A percentile compares a stretch with the other conserved stretches of the same genome.
Evolutionary conservation across 2,888 invertebrate species (phyloP).

Genomic region (Aquatica leii): DNA sequence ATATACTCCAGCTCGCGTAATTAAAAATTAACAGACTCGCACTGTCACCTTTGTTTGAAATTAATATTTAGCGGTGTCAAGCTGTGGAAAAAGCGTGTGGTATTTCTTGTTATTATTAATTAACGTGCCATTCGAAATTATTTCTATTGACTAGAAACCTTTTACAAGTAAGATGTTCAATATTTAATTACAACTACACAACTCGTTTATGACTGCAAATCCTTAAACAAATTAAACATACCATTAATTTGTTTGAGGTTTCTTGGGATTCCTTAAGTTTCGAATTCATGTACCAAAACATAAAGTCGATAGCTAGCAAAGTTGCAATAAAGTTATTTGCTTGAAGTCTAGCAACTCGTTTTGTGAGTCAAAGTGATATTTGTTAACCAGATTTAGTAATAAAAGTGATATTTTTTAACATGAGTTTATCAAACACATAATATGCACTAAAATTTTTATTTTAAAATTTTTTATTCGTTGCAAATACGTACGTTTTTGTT

Average conservation of each 20-base stretch:
- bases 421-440: slow-evolving; percentile 6
- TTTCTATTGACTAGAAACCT: slow-evolving; percentile 19
- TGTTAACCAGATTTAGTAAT: too few relatives aligned
- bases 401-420: too few relatives aligned
- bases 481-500: too few relatives aligned
- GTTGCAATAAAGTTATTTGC: background rate
- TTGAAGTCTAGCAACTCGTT: too few relatives aligned
- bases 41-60: slow-evolving; percentile 8
- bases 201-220: slow-evolving; percentile 23
- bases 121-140: slow-evolving; percentile 1
- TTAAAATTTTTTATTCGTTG: too few relatives aligned
- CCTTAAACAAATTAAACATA: slow-evolving; percentile 23
- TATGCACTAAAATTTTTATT: too few relatives aligned
- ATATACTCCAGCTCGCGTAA: slow-evolving; percentile 6
- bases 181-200: slow-evolving; percentile 24
- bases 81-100: background rate
- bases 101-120: slow-evolving; percentile 2
- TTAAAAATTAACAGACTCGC: slow-evolving; percentile 8
- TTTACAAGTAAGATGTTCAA: slow-evolving; percentile 24
- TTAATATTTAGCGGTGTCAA: background rate
- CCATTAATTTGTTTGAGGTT: slow-evolving; percentile 4
- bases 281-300: background rate
- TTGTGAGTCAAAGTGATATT: too few relatives aligned
- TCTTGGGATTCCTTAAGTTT: background rate
- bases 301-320: background rate